Evolutionary conservation across 2,888 invertebrate genomes (phyloP).

Genomic region (Graphium colonna): DNA sequence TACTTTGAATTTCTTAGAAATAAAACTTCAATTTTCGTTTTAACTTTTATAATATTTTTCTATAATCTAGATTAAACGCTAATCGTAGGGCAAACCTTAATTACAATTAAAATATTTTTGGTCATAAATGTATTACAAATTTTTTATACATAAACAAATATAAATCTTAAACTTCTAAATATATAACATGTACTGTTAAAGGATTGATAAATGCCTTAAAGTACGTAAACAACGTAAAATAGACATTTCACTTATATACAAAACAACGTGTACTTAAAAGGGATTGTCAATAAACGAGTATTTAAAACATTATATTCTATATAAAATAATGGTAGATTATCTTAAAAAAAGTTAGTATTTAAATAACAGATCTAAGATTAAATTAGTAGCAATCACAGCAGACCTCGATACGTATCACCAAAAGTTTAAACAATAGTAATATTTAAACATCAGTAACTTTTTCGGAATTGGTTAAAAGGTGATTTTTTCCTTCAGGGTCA

Average conservation of each 20-base stretch:
- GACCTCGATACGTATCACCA: slow-evolving; percentile 47
- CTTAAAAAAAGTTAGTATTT: slow-evolving; percentile 27
- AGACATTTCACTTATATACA: neutral
- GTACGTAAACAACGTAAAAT: no score
- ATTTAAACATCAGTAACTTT: slow-evolving; percentile 11
- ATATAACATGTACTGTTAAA: slow-evolving; percentile 14
- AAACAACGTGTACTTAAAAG: slow-evolving; percentile 3
- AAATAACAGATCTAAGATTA: slow-evolving; percentile 36
- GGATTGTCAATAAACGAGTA: slow-evolving; percentile 48
- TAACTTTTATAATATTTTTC: slow-evolving; percentile 9
- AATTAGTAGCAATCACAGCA: slow-evolving; percentile 69
- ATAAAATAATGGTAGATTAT: slow-evolving; percentile 39
- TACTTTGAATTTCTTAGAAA: no score
- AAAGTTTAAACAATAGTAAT: slow-evolving; percentile 32
- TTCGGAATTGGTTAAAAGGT: neutral
- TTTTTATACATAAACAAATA: slow-evolving; percentile 12
- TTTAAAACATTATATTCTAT: slow-evolving; percentile 33
- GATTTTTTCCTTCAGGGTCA: no score
- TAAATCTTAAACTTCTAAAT: neutral
- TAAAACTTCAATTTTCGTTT: no score
- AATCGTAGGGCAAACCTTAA: slow-evolving; percentile 23
- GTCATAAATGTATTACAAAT: slow-evolving; percentile 22
- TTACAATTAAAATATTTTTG: slow-evolving; percentile 20
- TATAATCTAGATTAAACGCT: slow-evolving; percentile 7
- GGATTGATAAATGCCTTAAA: slow-evolving; percentile 6